Conservation (phyloP, 2,797 vertebrate species). For the Molossus molossus region DNA sequence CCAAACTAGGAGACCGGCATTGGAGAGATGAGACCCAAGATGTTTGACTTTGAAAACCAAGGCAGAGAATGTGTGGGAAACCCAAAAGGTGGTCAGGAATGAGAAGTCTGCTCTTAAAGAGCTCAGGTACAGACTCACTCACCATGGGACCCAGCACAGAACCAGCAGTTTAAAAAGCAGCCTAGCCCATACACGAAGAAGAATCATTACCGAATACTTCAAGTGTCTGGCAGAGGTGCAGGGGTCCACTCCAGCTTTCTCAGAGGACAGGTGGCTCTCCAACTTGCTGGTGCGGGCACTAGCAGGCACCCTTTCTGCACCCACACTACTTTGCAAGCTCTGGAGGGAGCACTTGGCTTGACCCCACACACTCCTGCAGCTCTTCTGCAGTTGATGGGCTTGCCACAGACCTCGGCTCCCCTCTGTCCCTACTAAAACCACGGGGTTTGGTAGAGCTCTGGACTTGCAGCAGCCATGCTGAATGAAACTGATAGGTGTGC, state of each 20-base stretch:
- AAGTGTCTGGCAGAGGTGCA: neutral
- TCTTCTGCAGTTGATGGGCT: neutral
- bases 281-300: too few species aligned
- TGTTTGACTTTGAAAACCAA: neutral
- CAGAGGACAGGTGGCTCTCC: neutral
- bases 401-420: neutral
- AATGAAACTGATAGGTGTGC: neutral
- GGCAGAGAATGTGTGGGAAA: neutral
- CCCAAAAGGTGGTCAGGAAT: neutral
- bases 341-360: neutral
- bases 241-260: neutral
- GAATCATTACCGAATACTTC: neutral
- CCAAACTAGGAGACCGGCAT: neutral
- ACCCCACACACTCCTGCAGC: neutral
- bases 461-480: too few species aligned
- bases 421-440: neutral
- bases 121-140: neutral
- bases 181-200: too few species aligned
- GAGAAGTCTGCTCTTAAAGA: neutral
- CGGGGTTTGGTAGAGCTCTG: too few species aligned
- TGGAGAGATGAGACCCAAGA: neutral
- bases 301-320: neutral
- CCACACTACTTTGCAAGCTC: neutral
- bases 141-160: neutral
- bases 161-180: neutral